phyloP scores from a whole-genome alignment of 1,140 invertebrate genomes.

The Mamestra configurata region DNA sequence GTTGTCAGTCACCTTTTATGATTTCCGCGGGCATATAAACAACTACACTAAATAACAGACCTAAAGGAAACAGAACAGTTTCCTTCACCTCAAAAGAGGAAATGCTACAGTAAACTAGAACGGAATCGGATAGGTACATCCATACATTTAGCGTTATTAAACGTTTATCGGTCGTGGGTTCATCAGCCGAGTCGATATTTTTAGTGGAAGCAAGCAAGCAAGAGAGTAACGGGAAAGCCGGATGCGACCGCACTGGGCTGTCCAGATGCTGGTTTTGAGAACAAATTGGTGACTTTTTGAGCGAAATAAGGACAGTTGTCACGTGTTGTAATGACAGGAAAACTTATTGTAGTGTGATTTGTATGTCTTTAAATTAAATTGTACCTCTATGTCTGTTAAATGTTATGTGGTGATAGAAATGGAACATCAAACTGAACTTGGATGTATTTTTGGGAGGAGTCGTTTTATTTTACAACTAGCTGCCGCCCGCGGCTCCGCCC shows the following conservation, averaged over 20 bases:
- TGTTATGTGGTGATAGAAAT: background rate
- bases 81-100: conserved; percentile 3
- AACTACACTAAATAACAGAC: background rate
- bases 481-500: too few relatives aligned
- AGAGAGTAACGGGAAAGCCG: conserved; percentile 70
- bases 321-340: background rate
- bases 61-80: background rate
- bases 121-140: conserved; percentile 15
- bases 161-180: conserved; percentile 69
- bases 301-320: background rate
- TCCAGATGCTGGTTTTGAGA: conserved; percentile 30
- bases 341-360: background rate
- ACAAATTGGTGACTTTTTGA: background rate
- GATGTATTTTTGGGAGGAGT: too few relatives aligned
- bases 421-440: too few relatives aligned
- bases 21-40: background rate
- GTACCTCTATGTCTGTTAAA: too few relatives aligned
- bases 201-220: conserved; percentile 61
- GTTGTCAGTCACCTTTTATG: background rate
- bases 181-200: conserved; percentile 71
- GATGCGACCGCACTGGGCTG: conserved; percentile 53
- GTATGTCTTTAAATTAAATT: too few relatives aligned
- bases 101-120: background rate
- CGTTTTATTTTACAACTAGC: too few relatives aligned
- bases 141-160: conserved; percentile 27